A percentile compares a stretch with the other conserved stretches of the same genome.
Evolutionary conservation across 2,797 vertebrate species (phyloP).

Genomic region (Macroramphosus scolopax): DNA sequence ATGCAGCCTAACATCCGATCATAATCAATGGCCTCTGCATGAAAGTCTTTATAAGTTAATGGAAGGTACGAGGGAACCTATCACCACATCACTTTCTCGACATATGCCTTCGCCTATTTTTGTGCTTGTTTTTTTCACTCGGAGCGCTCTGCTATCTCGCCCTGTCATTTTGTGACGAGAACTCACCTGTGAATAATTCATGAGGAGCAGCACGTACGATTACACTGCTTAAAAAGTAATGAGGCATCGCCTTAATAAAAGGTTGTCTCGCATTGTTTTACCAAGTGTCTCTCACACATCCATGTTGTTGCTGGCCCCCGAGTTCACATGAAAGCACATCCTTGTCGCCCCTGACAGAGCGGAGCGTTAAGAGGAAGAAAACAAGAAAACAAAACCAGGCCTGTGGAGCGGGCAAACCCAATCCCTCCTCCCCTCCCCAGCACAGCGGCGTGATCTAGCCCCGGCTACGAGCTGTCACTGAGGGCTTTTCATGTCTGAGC

Average conservation of each 20-base stretch:
- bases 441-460: constrained; percentile 66
- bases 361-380: constrained; percentile 46
- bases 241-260: constrained; percentile 73
- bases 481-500: constrained; percentile 77
- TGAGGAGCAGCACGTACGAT: constrained; percentile 71
- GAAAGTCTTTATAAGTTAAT: constrained; percentile 37
- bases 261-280: constrained; percentile 74
- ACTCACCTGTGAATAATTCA: constrained; percentile 77
- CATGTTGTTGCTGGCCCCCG: constrained; percentile 50
- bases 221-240: constrained; percentile 79
- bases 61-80: constrained; percentile 22
- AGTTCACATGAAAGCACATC: constrained; percentile 69
- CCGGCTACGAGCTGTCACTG: constrained; percentile 76
- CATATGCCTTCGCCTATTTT: constrained; percentile 52
- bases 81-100: constrained; percentile 38
- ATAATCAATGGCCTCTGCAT: constrained; percentile 35
- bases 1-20: constrained; percentile 12
- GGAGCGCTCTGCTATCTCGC: constrained; percentile 31
- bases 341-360: constrained; percentile 57
- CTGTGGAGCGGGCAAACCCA: constrained; percentile 67
- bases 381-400: constrained; percentile 68
- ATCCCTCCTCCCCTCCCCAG: constrained; percentile 12
- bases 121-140: constrained; percentile 44
- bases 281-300: constrained; percentile 66
- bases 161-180: constrained; percentile 69